A percentile compares a stretch with the other conserved stretches of the same genome.
Evolutionary conservation across 1,140 invertebrate species (phyloP).

Genomic region (Hormaphis cornu): DNA sequence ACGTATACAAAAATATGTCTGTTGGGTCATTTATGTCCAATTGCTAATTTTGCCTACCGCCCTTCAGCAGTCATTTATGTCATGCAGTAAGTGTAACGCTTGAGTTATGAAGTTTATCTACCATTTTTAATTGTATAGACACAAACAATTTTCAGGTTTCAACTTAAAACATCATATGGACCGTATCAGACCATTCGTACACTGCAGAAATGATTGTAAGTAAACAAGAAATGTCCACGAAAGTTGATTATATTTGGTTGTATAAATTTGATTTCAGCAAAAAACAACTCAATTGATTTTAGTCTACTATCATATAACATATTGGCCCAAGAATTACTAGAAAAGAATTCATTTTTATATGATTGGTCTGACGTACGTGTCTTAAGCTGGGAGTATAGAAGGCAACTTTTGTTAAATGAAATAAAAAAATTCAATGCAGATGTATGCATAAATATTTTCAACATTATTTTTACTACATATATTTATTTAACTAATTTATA

Average conservation of each 20-base stretch:
- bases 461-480: not conserved
- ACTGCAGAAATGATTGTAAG: not conserved
- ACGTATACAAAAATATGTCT: conserved; percentile 18
- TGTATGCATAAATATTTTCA: conserved; percentile 47
- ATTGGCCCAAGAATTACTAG: conserved; percentile 69
- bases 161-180: conserved; percentile 10
- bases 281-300: conserved; percentile 50
- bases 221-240: not conserved
- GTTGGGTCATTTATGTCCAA: not conserved
- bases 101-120: not conserved
- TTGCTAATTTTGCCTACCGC: not conserved
- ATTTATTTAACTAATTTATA: conserved; percentile 5
- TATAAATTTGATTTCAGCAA: no score
- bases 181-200: not conserved
- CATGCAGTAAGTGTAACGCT: conserved; percentile 4
- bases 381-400: conserved; percentile 62
- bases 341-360: conserved; percentile 67
- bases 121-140: not conserved
- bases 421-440: conserved; percentile 60
- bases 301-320: conserved; percentile 96
- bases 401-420: conserved; percentile 58
- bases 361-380: conserved; percentile 48
- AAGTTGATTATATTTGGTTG: no score
- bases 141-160: not conserved
- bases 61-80: not conserved